Conservation (phyloP, 64 coral and sea anemone genomes). For the Montipora capricornis region DNA sequence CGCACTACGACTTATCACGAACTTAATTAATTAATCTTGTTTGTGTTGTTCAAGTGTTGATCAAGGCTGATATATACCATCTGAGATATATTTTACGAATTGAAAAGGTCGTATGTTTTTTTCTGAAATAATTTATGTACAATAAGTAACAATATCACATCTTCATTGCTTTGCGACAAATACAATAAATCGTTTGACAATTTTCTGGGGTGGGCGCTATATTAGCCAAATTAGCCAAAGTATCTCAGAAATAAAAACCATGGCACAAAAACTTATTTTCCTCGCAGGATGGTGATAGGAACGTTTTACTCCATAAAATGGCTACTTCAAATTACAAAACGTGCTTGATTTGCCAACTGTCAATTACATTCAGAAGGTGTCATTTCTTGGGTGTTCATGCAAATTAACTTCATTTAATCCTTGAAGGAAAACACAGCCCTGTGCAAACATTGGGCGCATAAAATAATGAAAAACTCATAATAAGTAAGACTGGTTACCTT, state of each 20-base stretch:
- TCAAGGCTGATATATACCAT: too few species aligned
- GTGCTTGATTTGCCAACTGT: background rate
- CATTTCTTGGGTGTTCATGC: conserved; percentile 6
- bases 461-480: conserved; percentile 90
- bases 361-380: background rate
- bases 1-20: too few species aligned
- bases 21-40: too few species aligned
- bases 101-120: too few species aligned
- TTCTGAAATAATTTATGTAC: too few species aligned
- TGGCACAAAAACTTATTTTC: background rate
- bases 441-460: conserved; percentile 87
- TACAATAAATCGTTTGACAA: conserved; percentile 36
- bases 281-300: background rate
- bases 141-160: background rate
- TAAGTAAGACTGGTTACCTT: conserved; percentile 67
- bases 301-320: background rate
- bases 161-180: background rate
- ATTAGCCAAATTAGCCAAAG: background rate
- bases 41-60: too few species aligned
- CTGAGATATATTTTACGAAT: too few species aligned
- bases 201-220: conserved; percentile 16
- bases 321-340: background rate
- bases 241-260: background rate
- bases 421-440: conserved; percentile 73
- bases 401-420: conserved; percentile 79